Evolutionary conservation across 35 echinoderm and acorn worm genomes (phyloP).

Genomic region (Lytechinus pictus): DNA sequence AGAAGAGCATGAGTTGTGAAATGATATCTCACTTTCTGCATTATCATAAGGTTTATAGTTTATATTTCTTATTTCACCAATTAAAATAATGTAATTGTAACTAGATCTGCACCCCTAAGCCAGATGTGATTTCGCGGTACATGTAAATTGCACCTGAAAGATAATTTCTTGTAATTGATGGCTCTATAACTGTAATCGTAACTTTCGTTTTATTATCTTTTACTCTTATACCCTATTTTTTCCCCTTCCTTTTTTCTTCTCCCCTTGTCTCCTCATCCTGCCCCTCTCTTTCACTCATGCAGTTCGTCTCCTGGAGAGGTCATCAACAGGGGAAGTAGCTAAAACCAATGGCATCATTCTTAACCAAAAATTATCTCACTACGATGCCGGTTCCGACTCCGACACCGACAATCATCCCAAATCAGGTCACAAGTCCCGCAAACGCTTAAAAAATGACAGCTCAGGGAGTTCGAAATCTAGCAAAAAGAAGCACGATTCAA

Average conservation of each 20-base stretch:
- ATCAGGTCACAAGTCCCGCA: constrained; percentile 50
- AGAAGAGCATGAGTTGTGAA: no score
- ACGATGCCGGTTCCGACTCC: constrained; percentile 82
- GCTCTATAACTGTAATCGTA: no score
- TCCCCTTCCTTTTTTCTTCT: neutral
- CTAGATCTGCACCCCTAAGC: no score
- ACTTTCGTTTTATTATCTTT: neutral
- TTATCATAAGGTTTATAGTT: no score
- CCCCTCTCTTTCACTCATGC: neutral
- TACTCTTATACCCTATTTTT: neutral
- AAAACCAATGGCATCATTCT: constrained; percentile 61
- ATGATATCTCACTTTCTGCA: no score
- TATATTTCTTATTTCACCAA: no score
- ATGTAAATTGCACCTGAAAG: no score
- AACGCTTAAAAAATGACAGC: constrained; percentile 74
- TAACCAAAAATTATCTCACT: constrained; percentile 86
- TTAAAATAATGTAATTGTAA: no score
- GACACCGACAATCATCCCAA: constrained; percentile 71
- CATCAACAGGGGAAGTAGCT: constrained; percentile 47
- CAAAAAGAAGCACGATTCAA: neutral
- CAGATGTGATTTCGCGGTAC: no score
- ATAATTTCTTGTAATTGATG: no score
- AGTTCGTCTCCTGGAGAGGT: constrained; percentile 83
- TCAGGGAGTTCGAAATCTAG: constrained; percentile 53
- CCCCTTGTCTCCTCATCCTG: neutral